phyloP scores from a whole-genome alignment of 2,888 invertebrate genomes.

The Drosophila pegasa region DNA sequence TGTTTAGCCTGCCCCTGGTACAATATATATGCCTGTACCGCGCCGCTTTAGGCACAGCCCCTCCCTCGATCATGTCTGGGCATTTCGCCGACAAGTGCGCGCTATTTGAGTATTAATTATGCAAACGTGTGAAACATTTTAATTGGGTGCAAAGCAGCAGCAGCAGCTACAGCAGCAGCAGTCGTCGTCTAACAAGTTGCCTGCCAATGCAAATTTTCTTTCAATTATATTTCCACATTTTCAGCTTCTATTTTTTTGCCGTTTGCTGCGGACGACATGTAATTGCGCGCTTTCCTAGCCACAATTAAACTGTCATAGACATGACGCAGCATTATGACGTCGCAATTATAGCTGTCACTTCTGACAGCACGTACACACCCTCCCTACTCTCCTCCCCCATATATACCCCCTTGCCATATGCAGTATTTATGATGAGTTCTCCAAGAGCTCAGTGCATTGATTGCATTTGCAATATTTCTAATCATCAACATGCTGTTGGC shows the following conservation, averaged over 20 bases:
- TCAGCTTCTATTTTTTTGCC: slow-evolving; percentile 28
- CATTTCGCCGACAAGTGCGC: slow-evolving; percentile 68
- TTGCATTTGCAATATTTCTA: slow-evolving; percentile 24
- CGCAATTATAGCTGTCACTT: slow-evolving; percentile 77
- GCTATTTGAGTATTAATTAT: slow-evolving; percentile 84
- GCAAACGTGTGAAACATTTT: slow-evolving; percentile 85
- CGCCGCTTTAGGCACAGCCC: not conserved
- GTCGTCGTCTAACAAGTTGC: slow-evolving; percentile 51
- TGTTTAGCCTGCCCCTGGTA: slow-evolving; percentile 38
- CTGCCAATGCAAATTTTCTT: slow-evolving; percentile 75
- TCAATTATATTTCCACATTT: slow-evolving; percentile 67
- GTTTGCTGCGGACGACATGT: slow-evolving; percentile 54
- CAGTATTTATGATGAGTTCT: slow-evolving; percentile 53
- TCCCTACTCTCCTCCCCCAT: not conserved
- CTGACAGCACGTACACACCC: slow-evolving; percentile 57
- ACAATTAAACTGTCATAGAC: slow-evolving; percentile 80
- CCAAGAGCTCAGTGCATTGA: slow-evolving; percentile 34
- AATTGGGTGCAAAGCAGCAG: slow-evolving; percentile 81
- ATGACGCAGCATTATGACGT: slow-evolving; percentile 78
- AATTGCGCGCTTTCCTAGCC: slow-evolving; percentile 79
- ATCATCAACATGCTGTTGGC: slow-evolving; percentile 6
- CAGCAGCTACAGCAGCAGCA: slow-evolving; percentile 22
- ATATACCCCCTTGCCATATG: not conserved
- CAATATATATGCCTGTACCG: slow-evolving; percentile 13
- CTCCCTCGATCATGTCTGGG: slow-evolving; percentile 37